A percentile compares a stretch with the other conserved stretches of the same genome.
phyloP scores from a whole-genome alignment of 23 tunicate genomes.

The Diplosoma virens region DNA sequence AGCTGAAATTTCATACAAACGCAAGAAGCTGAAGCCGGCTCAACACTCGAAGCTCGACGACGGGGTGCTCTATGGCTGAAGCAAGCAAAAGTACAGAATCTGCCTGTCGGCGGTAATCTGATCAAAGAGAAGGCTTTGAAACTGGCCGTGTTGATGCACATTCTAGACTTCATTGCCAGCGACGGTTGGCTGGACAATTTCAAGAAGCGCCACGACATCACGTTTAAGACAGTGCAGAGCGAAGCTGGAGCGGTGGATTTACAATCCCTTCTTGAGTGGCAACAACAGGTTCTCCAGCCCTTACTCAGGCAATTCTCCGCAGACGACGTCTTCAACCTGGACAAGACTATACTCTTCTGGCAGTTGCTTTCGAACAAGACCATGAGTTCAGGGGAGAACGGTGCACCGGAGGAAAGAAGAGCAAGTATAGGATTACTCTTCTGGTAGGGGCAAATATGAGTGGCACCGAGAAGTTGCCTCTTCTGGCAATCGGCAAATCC shows the following conservation, averaged over 20 bases:
- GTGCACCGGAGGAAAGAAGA: constrained; percentile 46
- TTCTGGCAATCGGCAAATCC: constrained; percentile 49
- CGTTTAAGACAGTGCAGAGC: constrained; percentile 37
- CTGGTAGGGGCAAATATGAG: constrained; percentile 42
- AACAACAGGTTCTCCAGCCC: constrained; percentile 46
- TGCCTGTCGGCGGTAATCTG: constrained; percentile 39
- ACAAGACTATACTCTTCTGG: constrained; percentile 35
- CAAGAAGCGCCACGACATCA: constrained; percentile 49
- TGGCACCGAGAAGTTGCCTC: constrained; percentile 42
- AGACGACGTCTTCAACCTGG: constrained; percentile 41
- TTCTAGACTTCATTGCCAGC: constrained; percentile 41
- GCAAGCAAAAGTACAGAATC: constrained; percentile 33
- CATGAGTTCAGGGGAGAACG: constrained; percentile 22
- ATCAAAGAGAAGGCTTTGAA: too few relatives aligned
- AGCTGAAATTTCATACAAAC: too few relatives aligned
- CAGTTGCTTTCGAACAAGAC: constrained; percentile 30
- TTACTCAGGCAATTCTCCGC: constrained; percentile 30
- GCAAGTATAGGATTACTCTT: constrained; percentile 50
- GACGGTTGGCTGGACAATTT: constrained; percentile 35
- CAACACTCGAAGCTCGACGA: constrained; percentile 19
- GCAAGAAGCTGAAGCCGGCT: constrained; percentile 5
- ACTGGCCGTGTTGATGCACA: too few relatives aligned
- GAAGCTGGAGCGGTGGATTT: constrained; percentile 43
- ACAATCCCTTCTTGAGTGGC: constrained; percentile 39
- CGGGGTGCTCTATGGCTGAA: constrained; percentile 41